These are phyloP conservation scores for Euzetes globulus DNA, from an alignment of 2,888 invertebrate genomes.

Conservation along the genomic window DNA sequence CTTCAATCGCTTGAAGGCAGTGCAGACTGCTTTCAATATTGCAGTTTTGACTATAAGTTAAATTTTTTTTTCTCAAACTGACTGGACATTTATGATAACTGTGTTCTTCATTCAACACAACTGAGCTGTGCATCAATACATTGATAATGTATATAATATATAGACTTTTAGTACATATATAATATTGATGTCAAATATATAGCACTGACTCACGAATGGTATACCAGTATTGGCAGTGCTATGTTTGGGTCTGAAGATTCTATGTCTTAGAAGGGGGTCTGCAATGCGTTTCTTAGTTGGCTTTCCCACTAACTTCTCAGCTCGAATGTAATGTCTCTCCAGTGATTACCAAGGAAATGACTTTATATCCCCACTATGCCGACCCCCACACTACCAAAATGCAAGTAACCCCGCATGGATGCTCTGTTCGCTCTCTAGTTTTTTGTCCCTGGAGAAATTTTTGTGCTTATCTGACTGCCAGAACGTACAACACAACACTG, in stretches of 20 bases:
- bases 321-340: slow-evolving; percentile 39
- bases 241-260: background rate
- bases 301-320: slow-evolving; percentile 18
- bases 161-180: background rate
- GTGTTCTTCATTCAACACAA: background rate
- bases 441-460: slow-evolving; percentile 15
- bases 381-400: slow-evolving; percentile 11
- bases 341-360: slow-evolving; percentile 41
- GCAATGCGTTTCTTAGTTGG: slow-evolving; percentile 3
- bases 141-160: background rate
- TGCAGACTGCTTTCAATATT: background rate
- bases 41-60: background rate
- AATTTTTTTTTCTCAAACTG: background rate
- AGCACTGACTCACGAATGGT: background rate
- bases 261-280: slow-evolving; percentile 24
- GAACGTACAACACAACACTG: background rate
- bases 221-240: background rate
- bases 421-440: slow-evolving; percentile 16
- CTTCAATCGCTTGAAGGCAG: background rate
- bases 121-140: slow-evolving; percentile 24
- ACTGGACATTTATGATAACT: slow-evolving; percentile 15
- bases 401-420: slow-evolving; percentile 12
- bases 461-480: slow-evolving; percentile 20
- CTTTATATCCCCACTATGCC: slow-evolving; percentile 38
- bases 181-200: background rate